phyloP scores from a whole-genome alignment of 2,113 vertebrate species.

The Rafetus swinhoei region DNA sequence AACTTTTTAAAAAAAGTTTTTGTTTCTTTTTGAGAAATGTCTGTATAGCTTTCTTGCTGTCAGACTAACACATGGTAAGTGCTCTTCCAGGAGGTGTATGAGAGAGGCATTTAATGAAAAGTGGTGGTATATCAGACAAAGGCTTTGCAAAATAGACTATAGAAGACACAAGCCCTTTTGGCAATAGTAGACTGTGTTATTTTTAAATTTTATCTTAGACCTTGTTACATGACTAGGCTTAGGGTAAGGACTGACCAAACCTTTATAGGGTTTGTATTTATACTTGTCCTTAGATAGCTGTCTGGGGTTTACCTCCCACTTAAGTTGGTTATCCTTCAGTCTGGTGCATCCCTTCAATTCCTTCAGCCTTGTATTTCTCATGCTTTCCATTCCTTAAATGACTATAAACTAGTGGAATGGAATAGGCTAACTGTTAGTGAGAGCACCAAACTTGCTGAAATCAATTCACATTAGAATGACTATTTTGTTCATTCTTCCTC shows the following conservation, averaged over 20 bases:
- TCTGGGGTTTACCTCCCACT: background rate
- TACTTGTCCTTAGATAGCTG: background rate
- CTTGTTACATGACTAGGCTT: background rate
- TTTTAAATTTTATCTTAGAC: background rate
- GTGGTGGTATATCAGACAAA: rapidly evolving
- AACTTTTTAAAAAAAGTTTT: background rate
- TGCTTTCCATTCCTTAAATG: background rate
- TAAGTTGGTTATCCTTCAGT: background rate
- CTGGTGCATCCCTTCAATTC: background rate
- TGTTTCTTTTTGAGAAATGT: background rate
- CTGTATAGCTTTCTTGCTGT: background rate
- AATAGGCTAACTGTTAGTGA: too few relatives aligned
- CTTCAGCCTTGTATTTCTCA: background rate
- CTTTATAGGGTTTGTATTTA: background rate
- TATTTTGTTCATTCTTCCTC: background rate
- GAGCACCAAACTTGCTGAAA: background rate
- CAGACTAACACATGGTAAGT: background rate
- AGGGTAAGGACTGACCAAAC: background rate
- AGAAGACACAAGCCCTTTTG: rapidly evolving
- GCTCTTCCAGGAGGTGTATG: too few relatives aligned
- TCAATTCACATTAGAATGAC: background rate
- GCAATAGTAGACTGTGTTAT: rapidly evolving
- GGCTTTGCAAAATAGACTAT: rapidly evolving
- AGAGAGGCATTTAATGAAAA: background rate
- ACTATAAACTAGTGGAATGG: background rate